These are phyloP conservation scores for Mallotus villosus DNA, from an alignment of 2,797 vertebrate genomes.

Conservation along the genomic window DNA sequence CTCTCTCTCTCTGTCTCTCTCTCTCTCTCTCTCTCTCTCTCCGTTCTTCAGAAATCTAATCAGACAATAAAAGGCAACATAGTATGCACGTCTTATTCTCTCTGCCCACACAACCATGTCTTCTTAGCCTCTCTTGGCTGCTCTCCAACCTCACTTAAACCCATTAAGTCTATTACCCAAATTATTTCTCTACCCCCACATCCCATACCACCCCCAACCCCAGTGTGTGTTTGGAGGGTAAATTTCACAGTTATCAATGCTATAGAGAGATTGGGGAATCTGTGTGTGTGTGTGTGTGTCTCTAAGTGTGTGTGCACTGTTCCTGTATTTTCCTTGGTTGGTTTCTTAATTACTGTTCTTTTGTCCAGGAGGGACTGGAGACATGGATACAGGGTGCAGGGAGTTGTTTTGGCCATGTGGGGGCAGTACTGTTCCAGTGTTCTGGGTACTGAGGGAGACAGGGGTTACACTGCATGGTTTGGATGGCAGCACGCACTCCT, in stretches of 20 bases:
- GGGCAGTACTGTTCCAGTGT: slow-evolving; percentile 87
- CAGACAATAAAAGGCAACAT: slow-evolving; percentile 69
- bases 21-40: slow-evolving; percentile 40
- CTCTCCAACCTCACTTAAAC: slow-evolving; percentile 84
- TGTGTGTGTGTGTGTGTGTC: slow-evolving; percentile 65
- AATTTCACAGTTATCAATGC: slow-evolving; percentile 87
- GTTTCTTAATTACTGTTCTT: slow-evolving; percentile 73
- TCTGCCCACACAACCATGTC: slow-evolving; percentile 61
- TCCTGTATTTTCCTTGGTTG: slow-evolving; percentile 62
- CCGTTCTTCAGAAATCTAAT: slow-evolving; percentile 68
- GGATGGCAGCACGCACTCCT: not conserved
- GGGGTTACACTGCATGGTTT: not conserved
- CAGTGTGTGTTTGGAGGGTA: slow-evolving; percentile 80
- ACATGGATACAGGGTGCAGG: slow-evolving; percentile 62
- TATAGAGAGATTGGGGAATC: slow-evolving; percentile 71
- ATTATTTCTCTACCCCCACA: slow-evolving; percentile 78
- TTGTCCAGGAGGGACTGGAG: slow-evolving; percentile 1
- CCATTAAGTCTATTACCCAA: slow-evolving; percentile 87
- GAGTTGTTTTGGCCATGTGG: slow-evolving; percentile 77
- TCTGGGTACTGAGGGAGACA: slow-evolving; percentile 46
- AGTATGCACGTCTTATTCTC: slow-evolving; percentile 59
- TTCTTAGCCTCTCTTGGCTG: slow-evolving; percentile 70
- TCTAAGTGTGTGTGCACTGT: slow-evolving; percentile 26
- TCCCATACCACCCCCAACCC: slow-evolving; percentile 31
- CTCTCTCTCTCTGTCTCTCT: not conserved